phyloP scores from a whole-genome alignment of 2,797 vertebrate genomes.

The Phaenicophaeus curvirostris region DNA sequence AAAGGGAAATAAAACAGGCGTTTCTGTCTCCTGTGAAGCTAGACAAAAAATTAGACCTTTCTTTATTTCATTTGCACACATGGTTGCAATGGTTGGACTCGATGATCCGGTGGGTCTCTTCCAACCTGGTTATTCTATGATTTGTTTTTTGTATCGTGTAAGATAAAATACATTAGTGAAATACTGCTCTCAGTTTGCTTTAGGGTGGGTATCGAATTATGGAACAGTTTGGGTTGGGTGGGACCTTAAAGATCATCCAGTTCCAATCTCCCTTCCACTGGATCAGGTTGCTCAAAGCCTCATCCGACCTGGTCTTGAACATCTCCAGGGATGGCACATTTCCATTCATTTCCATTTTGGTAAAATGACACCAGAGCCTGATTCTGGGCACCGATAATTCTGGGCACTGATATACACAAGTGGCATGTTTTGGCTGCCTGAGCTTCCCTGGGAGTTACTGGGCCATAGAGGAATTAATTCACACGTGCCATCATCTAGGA shows the following conservation, averaged over 20 bases:
- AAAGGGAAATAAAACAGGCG: fast-evolving
- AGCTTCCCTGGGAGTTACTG: neutral
- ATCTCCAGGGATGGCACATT: too few species aligned
- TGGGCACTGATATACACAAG: fast-evolving
- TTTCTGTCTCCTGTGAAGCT: too few species aligned
- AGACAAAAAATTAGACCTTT: neutral
- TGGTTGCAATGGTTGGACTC: too few species aligned
- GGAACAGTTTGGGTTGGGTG: too few species aligned
- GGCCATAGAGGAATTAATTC: neutral
- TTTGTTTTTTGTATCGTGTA: neutral
- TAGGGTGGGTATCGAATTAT: neutral
- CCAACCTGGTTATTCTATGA: too few species aligned
- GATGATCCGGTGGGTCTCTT: too few species aligned
- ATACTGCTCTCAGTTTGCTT: fast-evolving
- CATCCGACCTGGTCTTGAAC: too few species aligned
- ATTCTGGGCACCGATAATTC: neutral
- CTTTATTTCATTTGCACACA: neutral
- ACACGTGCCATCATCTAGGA: fast-evolving
- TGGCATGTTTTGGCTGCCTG: fast-evolving
- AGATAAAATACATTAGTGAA: fast-evolving
- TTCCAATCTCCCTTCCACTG: too few species aligned
- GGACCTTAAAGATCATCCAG: too few species aligned
- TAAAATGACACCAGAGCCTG: fast-evolving
- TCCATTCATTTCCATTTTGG: neutral
- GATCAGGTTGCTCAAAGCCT: too few species aligned